Evolutionary conservation across 2,888 invertebrate genomes (phyloP).

Genomic region (Lepetodrilus schrolli): DNA sequence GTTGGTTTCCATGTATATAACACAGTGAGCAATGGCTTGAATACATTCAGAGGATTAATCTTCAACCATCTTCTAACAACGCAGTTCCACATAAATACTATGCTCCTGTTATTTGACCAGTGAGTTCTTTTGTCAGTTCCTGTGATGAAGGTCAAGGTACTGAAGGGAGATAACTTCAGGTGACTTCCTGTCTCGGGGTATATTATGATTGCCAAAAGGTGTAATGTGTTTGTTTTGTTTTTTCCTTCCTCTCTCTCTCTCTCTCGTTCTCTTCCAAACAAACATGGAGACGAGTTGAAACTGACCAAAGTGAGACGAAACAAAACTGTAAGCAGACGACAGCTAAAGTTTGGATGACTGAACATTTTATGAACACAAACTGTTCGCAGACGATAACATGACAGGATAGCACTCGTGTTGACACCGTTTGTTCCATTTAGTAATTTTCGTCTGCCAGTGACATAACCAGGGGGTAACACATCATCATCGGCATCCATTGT

Average conservation of each 20-base stretch:
- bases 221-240: no score
- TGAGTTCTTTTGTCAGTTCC: not conserved
- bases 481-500: not conserved
- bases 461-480: not conserved
- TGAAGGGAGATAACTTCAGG: not conserved
- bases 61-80: no score
- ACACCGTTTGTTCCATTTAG: conserved; percentile 6
- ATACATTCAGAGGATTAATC: no score
- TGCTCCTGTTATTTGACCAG: no score
- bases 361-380: not conserved
- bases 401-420: not conserved
- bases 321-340: conserved; percentile 25
- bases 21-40: no score
- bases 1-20: no score
- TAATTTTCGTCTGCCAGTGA: not conserved
- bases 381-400: not conserved
- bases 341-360: conserved; percentile 6
- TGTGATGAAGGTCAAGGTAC: conserved; percentile 8
- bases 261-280: not conserved
- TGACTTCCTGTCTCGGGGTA: not conserved
- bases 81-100: no score
- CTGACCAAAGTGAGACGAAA: conserved; percentile 20
- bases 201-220: not conserved
- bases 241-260: no score
- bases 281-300: conserved; percentile 17